phyloP scores from a whole-genome alignment of 2,797 vertebrate species.

The Arnoldichthys spilopterus region DNA sequence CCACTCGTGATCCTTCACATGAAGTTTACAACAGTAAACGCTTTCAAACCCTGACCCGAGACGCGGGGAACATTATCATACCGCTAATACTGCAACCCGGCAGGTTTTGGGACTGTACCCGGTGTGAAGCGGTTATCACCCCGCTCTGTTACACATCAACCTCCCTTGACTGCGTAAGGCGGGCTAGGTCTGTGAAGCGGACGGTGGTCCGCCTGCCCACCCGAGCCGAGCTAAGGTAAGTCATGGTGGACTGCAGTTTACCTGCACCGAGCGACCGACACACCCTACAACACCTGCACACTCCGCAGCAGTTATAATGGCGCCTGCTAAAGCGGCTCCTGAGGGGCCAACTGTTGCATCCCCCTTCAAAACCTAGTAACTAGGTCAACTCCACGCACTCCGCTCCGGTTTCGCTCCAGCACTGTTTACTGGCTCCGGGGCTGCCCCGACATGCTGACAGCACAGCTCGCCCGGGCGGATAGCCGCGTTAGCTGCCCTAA shows the following conservation, averaged over 20 bases:
- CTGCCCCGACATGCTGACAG: background rate
- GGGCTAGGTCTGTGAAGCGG: too few relatives aligned
- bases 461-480: background rate
- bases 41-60: too few relatives aligned
- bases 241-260: background rate
- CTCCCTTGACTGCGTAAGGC: too few relatives aligned
- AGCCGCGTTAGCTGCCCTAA: background rate
- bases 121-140: too few relatives aligned
- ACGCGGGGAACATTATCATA: too few relatives aligned
- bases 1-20: too few relatives aligned
- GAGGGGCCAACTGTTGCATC: slow-evolving; percentile 74
- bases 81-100: too few relatives aligned
- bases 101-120: too few relatives aligned
- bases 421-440: background rate
- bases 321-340: slow-evolving; percentile 35
- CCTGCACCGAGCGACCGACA: slow-evolving; percentile 49
- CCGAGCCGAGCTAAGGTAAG: background rate
- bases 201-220: background rate
- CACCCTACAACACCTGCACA: slow-evolving; percentile 70
- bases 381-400: slow-evolving; percentile 62
- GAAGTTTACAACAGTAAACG: too few relatives aligned
- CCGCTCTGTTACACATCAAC: too few relatives aligned
- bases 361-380: slow-evolving; percentile 51
- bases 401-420: too few relatives aligned
- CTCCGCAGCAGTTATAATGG: slow-evolving; percentile 16